Conservation (phyloP, 1,140 invertebrate genomes). For the Akabosia matsudoensis region DNA sequence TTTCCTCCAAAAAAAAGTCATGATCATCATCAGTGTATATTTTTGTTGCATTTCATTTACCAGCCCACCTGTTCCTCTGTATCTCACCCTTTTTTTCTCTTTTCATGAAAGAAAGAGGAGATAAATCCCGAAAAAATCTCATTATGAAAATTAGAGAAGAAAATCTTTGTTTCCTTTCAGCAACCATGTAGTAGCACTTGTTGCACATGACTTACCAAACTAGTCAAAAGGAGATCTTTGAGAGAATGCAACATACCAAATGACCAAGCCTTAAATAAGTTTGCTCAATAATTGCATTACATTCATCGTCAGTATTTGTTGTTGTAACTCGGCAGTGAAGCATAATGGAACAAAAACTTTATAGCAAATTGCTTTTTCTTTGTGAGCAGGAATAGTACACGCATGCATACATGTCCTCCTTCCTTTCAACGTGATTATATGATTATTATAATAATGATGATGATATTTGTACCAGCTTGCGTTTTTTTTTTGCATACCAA, state of each 20-base stretch:
- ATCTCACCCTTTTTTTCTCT: neutral
- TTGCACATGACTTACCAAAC: neutral
- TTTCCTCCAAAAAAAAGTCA: too few relatives aligned
- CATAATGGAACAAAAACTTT: neutral
- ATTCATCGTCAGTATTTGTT: neutral
- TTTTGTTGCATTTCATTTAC: conserved; percentile 4
- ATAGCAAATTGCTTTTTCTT: neutral
- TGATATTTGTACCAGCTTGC: neutral
- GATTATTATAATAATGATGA: neutral
- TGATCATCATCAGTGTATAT: neutral
- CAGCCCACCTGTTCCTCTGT: conserved; percentile 16
- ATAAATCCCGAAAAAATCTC: conserved; percentile 25
- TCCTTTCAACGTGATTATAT: neutral
- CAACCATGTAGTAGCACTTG: neutral
- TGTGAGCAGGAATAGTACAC: neutral
- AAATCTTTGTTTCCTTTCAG: conserved; percentile 19
- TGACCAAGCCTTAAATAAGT: conserved; percentile 16
- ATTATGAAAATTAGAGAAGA: conserved; percentile 24
- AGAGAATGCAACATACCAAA: neutral
- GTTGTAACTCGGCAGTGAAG: neutral
- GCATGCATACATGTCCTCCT: neutral
- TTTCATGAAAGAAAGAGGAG: neutral
- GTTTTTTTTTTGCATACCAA: conserved; percentile 4
- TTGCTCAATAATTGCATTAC: neutral
- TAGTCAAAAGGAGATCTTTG: neutral